phyloP scores from a whole-genome alignment of 1,140 invertebrate genomes.

The Platorchestia sp. region DNA sequence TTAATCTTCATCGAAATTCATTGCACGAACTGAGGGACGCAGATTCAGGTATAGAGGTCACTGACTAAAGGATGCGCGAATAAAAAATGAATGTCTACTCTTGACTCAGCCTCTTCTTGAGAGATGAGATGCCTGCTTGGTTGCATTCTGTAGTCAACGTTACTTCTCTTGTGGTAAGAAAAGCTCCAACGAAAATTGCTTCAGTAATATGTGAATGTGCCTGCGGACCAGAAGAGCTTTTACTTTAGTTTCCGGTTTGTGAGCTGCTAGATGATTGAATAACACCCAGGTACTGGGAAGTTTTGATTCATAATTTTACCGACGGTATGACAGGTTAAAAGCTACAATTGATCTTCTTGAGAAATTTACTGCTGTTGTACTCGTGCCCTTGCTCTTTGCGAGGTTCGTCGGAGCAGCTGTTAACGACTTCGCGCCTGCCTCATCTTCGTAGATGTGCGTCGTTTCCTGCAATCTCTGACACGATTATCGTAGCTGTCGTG shows the following conservation, averaged over 20 bases:
- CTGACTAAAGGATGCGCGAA: neutral
- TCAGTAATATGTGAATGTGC: neutral
- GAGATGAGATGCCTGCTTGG: neutral
- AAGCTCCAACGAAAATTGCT: neutral
- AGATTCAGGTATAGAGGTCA: neutral
- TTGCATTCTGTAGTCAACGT: neutral
- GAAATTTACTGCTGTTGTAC: neutral
- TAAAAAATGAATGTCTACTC: neutral
- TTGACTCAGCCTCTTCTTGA: neutral
- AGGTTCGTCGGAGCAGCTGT: neutral
- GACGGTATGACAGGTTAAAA: neutral
- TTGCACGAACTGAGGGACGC: neutral
- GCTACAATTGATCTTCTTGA: neutral
- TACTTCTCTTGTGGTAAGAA: neutral
- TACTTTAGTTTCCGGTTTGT: neutral
- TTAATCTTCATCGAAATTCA: neutral
- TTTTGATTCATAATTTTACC: too few species aligned
- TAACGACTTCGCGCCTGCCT: neutral
- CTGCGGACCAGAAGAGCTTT: neutral
- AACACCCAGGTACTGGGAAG: neutral
- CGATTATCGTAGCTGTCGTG: neutral
- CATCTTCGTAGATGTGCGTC: neutral
- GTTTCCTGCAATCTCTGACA: neutral
- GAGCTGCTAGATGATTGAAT: neutral
- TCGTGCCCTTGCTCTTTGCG: neutral